A percentile compares a stretch with the other conserved stretches of the same genome.
phyloP scores from a whole-genome alignment of 35 echinoderm and acorn worm species.

The Ptychodera flava region DNA sequence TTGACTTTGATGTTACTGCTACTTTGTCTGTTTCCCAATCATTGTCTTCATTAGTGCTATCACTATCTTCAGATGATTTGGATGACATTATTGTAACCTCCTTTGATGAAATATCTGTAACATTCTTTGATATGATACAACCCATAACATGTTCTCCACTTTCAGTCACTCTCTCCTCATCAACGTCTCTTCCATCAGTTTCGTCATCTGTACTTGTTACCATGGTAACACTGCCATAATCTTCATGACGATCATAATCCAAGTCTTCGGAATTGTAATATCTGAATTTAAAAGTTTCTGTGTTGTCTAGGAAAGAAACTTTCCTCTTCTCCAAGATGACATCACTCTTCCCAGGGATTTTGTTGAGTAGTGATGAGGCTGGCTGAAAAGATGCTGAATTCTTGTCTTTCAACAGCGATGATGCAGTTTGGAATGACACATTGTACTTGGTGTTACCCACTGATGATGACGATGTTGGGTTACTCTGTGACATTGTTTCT shows the following conservation, averaged over 20 bases:
- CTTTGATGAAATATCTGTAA: no score
- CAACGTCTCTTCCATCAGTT: not conserved
- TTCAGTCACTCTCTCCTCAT: not conserved
- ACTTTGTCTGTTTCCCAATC: no score
- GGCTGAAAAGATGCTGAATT: no score
- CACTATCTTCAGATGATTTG: no score
- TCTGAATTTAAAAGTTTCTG: not conserved
- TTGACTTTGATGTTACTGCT: no score
- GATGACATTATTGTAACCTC: no score
- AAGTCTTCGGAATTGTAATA: conserved; percentile 8
- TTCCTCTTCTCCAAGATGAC: not conserved
- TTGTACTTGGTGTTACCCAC: not conserved
- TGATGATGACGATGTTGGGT: not conserved
- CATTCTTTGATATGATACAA: no score
- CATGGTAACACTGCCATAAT: conserved; percentile 1
- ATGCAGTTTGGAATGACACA: not conserved
- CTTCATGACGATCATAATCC: not conserved
- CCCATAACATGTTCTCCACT: not conserved
- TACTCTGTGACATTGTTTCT: not conserved
- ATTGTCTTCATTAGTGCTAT: no score
- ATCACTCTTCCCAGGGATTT: not conserved
- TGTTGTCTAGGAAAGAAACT: not conserved
- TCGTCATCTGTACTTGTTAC: not conserved
- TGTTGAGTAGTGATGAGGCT: no score
- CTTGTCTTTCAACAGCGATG: not conserved